Percentiles rank a stretch among this genome's conserved stretches.
Conservation (phyloP, 2,113 vertebrate genomes). For the Mus musculus region DNA sequence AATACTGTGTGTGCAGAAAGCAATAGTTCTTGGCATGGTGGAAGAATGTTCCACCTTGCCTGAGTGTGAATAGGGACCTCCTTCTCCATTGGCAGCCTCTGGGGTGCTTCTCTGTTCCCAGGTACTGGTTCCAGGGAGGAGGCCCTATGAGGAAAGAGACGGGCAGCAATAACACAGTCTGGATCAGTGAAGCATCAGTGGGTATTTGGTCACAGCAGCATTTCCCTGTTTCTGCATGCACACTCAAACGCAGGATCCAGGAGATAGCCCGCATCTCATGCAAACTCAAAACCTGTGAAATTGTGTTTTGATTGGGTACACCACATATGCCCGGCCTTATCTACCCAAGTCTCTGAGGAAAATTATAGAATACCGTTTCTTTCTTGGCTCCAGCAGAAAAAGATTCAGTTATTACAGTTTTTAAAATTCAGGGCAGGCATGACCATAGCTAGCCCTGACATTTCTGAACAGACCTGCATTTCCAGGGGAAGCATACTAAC, state of each 20-base stretch:
- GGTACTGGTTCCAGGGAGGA: background rate
- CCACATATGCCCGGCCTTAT: slow-evolving; percentile 75
- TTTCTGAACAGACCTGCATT: slow-evolving; percentile 76
- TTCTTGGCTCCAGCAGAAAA: slow-evolving; percentile 71
- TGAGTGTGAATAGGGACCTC: background rate
- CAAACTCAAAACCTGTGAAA: slow-evolving; percentile 80
- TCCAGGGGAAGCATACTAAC: slow-evolving; percentile 74
- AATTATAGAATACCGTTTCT: slow-evolving; percentile 77
- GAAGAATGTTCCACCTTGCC: background rate
- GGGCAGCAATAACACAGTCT: background rate
- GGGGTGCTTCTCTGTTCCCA: background rate
- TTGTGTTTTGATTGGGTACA: slow-evolving; percentile 83
- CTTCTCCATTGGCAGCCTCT: background rate
- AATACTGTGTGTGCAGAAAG: background rate
- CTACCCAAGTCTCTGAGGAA: slow-evolving; percentile 76
- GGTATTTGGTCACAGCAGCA: background rate
- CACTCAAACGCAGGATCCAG: slow-evolving; percentile 68
- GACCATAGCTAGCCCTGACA: slow-evolving; percentile 81
- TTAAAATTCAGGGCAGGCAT: slow-evolving; percentile 84
- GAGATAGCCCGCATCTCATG: slow-evolving; percentile 67
- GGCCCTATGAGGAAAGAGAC: background rate
- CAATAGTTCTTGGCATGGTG: background rate
- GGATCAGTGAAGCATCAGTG: background rate
- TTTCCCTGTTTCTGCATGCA: slow-evolving; percentile 1
- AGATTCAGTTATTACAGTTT: slow-evolving; percentile 80